Evolutionary conservation across 2,888 invertebrate genomes (phyloP), one percentile per base, ranked within the genome.

Genomic region (Taphrorychus bicolor): DNA sequence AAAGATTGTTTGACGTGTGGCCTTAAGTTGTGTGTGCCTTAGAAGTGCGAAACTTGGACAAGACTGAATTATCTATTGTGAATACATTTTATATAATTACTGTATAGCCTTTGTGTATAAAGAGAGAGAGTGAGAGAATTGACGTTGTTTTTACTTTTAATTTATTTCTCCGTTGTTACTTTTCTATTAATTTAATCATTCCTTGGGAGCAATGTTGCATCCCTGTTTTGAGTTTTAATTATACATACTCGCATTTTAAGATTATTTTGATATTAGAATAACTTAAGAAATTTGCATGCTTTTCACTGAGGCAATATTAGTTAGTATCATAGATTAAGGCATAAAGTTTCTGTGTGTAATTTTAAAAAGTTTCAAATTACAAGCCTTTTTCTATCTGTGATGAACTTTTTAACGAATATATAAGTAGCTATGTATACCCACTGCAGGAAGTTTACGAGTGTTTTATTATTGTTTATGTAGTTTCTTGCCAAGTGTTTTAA

Each of bases 121-220:
- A n/a, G n/a, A n/a, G n/a, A n/a, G n/a, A n/a, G n/a, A n/a, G n/a
- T n/a, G n/a, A n/a, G n/a, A n/a, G n/a, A n/a, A n/a, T n/a, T n/a
- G n/a, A n/a, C n/a, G n/a, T n/a, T n/a, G n/a, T n/a, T n/a, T n/a
- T n/a, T n/a, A 48, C 75, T 72, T 76, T 73, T 78, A 76, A 77
- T 77, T 78, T 74, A 75, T 73, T 60, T 71, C 69, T 73, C 7
- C 18, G 73, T 74, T 75, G 74, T 75, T 76, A 71, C 72, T 73
- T 70, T 70, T 72, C 71, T 71, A 73, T 76, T 73, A 70, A 70
- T 74, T 76, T 75, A 70, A 77, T 78, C 78, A 79, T 79, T 79
- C 79, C 78, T 75, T 67, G 72, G 24, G 48, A 9, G 48, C 53
- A n/a, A n/a, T n/a, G 32, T 7, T 32, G 32, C 32, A 32, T 11